Percentiles rank a stretch among this genome's conserved stretches.
phyloP scores from a whole-genome alignment of 2,113 vertebrate species.

The Mustelus asterias region DNA sequence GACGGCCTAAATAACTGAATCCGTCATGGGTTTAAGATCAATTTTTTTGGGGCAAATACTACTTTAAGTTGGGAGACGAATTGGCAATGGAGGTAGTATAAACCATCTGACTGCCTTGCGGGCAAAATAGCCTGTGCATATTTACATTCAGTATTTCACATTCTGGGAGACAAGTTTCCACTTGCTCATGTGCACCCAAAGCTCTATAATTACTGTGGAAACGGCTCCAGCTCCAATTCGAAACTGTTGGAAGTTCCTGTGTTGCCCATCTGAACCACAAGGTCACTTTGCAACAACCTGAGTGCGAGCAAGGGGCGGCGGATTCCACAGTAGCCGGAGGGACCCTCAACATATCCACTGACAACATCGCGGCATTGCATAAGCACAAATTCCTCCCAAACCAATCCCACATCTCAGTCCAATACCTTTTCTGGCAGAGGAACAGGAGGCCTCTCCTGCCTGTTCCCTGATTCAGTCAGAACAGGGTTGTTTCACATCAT shows the following conservation, averaged over 20 bases:
- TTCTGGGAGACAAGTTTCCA: background rate
- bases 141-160: background rate
- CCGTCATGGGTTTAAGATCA: background rate
- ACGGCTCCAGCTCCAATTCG: background rate
- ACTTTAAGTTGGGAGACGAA: background rate
- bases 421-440: background rate
- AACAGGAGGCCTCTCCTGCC: background rate
- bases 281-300: background rate
- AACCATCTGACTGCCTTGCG: background rate
- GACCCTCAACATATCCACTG: background rate
- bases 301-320: background rate
- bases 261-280: background rate
- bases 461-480: background rate
- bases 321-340: background rate
- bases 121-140: background rate
- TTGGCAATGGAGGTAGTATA: background rate
- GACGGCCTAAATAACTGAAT: background rate
- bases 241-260: background rate
- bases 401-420: background rate
- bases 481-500: too few relatives aligned
- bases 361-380: background rate
- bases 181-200: background rate
- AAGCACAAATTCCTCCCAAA: background rate
- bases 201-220: background rate
- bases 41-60: background rate